Percentiles rank a stretch among this genome's conserved stretches.
phyloP scores from a whole-genome alignment of 1,140 invertebrate species.

The Eciton burchellii region DNA sequence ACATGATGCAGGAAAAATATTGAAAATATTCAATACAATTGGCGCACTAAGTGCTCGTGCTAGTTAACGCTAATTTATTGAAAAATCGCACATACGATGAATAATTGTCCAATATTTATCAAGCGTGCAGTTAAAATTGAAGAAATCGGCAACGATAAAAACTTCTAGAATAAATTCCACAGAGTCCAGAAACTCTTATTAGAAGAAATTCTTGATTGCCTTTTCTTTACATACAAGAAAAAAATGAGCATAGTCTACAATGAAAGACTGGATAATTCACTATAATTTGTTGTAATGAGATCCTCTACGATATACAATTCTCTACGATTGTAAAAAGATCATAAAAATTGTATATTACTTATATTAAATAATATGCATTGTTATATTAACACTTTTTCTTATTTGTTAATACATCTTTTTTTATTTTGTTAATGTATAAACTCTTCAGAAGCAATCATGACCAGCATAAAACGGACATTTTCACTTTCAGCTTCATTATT shows the following conservation, averaged over 20 bases:
- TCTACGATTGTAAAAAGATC: neutral
- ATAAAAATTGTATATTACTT: neutral
- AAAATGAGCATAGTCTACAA: neutral
- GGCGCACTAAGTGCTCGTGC: neutral
- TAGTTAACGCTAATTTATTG: neutral
- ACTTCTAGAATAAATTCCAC: neutral
- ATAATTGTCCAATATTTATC: neutral
- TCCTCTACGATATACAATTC: neutral
- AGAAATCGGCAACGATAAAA: neutral
- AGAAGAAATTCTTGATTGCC: neutral
- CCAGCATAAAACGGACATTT: neutral
- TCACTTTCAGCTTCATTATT: neutral
- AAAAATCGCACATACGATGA: neutral
- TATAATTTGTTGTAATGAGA: slow-evolving; percentile 38
- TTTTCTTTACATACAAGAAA: neutral
- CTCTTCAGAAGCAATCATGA: neutral
- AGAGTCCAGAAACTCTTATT: neutral
- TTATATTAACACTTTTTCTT: neutral
- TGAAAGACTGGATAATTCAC: neutral
- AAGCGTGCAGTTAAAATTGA: neutral
- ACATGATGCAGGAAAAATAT: neutral
- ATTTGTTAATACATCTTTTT: neutral
- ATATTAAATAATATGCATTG: neutral
- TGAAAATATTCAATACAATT: neutral
- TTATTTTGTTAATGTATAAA: neutral